Evolutionary conservation across 1,140 invertebrate species (phyloP).

Genomic region (Temnothorax curvispinosus): DNA sequence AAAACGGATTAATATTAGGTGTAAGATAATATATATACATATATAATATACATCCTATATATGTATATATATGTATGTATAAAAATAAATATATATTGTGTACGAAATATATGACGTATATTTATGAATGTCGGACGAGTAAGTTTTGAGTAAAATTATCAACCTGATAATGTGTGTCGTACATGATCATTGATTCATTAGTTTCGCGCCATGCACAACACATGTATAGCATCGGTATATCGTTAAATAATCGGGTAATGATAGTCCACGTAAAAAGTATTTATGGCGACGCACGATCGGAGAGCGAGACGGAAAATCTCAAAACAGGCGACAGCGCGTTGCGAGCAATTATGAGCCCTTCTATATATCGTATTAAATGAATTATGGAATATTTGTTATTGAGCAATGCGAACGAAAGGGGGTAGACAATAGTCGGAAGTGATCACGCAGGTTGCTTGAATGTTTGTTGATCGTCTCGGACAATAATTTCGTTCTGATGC

Average conservation of each 20-base stretch:
- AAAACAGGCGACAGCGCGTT: background rate
- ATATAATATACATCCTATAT: conserved; percentile 48
- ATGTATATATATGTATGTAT: conserved; percentile 58
- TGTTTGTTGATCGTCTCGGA: conserved; percentile 25
- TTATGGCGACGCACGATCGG: background rate
- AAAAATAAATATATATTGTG: conserved; percentile 59
- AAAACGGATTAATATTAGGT: conserved; percentile 70
- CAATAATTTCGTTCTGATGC: conserved; percentile 46
- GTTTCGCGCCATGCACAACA: conserved; percentile 13
- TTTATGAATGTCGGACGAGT: conserved; percentile 39
- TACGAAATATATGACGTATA: conserved; percentile 56
- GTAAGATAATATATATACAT: conserved; percentile 69
- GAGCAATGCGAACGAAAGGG: conserved; percentile 46
- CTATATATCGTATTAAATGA: conserved; percentile 28
- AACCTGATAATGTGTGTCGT: conserved; percentile 22
- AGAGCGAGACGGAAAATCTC: conserved; percentile 5
- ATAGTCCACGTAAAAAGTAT: background rate
- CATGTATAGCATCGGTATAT: conserved; percentile 3
- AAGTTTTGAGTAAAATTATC: conserved; percentile 32
- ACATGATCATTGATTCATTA: conserved; percentile 36
- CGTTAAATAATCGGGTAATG: conserved; percentile 11
- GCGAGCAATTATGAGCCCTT: conserved; percentile 28
- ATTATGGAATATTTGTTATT: conserved; percentile 41
- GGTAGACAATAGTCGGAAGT: conserved; percentile 2
- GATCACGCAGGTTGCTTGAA: conserved; percentile 3